Conservation (phyloP, 2,113 vertebrate genomes). For the Phodopus roborovskii region DNA sequence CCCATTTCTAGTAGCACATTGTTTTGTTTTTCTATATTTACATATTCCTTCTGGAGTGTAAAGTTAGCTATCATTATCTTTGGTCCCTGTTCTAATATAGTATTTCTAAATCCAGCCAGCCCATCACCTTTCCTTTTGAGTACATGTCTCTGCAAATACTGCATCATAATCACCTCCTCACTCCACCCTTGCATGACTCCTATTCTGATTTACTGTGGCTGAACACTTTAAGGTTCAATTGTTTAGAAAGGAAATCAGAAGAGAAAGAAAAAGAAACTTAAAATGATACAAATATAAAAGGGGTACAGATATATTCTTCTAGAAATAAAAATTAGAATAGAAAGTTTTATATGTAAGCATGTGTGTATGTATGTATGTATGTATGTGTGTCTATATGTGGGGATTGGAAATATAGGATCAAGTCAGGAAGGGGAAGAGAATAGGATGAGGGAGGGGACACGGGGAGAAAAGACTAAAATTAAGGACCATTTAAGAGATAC, state of each 20-base stretch:
- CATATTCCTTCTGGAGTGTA: not conserved
- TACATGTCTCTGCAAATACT: no score
- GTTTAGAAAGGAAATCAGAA: not conserved
- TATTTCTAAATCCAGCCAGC: not conserved
- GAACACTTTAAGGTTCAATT: not conserved
- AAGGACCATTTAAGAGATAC: not conserved
- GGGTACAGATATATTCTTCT: not conserved
- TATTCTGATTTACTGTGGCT: not conserved
- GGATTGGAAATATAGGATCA: not conserved
- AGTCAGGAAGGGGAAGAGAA: not conserved
- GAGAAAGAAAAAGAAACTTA: not conserved
- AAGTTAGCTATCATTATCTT: not conserved
- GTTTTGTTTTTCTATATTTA: not conserved
- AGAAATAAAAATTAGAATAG: not conserved
- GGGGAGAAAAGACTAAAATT: not conserved
- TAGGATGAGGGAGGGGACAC: not conserved
- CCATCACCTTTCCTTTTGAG: not conserved
- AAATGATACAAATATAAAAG: not conserved
- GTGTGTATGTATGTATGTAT: not conserved
- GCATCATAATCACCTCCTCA: fast-evolving
- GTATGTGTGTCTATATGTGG: not conserved
- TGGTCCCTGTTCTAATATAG: not conserved
- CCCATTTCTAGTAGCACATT: not conserved
- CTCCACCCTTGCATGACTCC: not conserved
- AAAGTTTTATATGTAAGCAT: not conserved